These are phyloP conservation scores for Cebus imitator DNA, from an alignment of 2,113 vertebrate genomes.

Conservation along the genomic window DNA sequence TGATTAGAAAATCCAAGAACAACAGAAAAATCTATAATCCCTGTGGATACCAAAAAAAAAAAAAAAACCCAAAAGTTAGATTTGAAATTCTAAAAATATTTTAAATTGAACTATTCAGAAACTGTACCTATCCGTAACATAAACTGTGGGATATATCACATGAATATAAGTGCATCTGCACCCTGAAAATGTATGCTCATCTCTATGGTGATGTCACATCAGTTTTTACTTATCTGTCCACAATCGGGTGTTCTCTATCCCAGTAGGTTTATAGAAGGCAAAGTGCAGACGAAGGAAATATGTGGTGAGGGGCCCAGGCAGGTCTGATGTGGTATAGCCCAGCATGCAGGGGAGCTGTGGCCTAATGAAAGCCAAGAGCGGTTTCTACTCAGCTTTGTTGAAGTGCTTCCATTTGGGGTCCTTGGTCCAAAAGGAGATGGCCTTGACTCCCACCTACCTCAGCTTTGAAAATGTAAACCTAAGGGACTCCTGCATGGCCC, in stretches of 20 bases:
- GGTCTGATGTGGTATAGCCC: constrained; percentile 42
- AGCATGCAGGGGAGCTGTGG: background rate
- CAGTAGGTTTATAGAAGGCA: constrained; percentile 21
- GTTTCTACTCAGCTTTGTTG: background rate
- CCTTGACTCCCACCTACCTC: constrained; percentile 20
- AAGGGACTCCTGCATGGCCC: background rate
- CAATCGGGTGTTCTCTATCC: constrained; percentile 24
- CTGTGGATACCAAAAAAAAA: background rate
- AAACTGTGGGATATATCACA: background rate
- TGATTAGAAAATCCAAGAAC: constrained; percentile 17
- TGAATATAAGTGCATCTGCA: background rate
- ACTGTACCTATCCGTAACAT: background rate
- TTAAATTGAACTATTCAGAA: background rate
- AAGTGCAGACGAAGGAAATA: background rate
- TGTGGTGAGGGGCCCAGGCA: background rate
- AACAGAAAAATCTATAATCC: background rate
- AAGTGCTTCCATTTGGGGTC: background rate
- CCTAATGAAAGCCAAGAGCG: background rate
- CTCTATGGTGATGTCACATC: constrained; percentile 30
- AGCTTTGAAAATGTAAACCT: constrained; percentile 52
- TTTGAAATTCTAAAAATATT: constrained; percentile 18
- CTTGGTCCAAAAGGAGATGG: constrained; percentile 12
- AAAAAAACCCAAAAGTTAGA: background rate
- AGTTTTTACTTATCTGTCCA: constrained; percentile 55
- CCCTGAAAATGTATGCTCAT: constrained; percentile 5